Evolutionary conservation across 1,140 invertebrate genomes (phyloP).

Genomic region (Drosophila elegans): DNA sequence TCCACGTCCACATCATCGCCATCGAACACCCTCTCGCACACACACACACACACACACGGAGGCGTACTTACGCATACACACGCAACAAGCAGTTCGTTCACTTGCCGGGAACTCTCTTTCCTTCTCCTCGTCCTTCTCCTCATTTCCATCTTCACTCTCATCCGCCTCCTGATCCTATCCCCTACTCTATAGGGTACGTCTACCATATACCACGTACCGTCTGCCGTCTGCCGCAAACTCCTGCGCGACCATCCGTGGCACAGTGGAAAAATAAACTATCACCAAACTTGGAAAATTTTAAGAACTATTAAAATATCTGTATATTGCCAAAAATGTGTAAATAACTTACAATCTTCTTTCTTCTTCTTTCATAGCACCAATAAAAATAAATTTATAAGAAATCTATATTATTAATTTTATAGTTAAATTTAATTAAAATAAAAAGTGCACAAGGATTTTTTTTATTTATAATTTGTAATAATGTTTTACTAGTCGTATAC

Average conservation of each 20-base stretch:
- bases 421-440: background rate
- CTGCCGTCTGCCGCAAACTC: slow-evolving; percentile 43
- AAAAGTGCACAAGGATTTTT: background rate
- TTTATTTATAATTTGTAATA: background rate
- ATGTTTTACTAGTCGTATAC: slow-evolving; percentile 6
- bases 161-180: slow-evolving; percentile 16
- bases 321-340: too few species aligned
- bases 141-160: background rate
- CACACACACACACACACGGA: background rate
- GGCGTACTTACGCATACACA: slow-evolving; percentile 25
- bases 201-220: slow-evolving; percentile 18
- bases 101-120: slow-evolving; percentile 44
- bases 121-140: slow-evolving; percentile 15
- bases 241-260: slow-evolving; percentile 41
- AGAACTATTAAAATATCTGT: too few species aligned
- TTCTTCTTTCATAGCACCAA: too few species aligned
- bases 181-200: slow-evolving; percentile 3
- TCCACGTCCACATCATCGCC: slow-evolving; percentile 39
- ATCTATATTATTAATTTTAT: too few species aligned
- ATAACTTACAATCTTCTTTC: too few species aligned
- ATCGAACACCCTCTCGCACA: slow-evolving; percentile 27
- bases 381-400: too few species aligned
- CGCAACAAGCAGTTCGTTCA: slow-evolving; percentile 48
- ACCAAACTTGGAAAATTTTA: too few species aligned
- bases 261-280: slow-evolving; percentile 4